Evolutionary conservation across 2,888 invertebrate genomes (phyloP), one percentile per base, ranked within the genome.

Genomic region (Belgica antarctica): DNA sequence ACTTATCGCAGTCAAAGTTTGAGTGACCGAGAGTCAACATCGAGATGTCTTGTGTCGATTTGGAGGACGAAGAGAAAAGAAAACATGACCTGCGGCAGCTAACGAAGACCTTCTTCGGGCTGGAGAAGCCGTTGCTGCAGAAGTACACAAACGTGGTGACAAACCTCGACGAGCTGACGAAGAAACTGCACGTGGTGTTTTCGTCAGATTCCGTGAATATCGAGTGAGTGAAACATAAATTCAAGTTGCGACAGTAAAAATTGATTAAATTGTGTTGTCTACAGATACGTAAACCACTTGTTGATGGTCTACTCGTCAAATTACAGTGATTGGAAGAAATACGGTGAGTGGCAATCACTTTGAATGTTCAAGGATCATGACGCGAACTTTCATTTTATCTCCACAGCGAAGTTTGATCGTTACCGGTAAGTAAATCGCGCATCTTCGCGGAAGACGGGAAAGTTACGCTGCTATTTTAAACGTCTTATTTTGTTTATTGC

Each of bases 241-340:
- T 57, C 2, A 57, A 57, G 19, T 19, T 15, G 17, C 41, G 41
- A 7, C 41, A 41, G 3, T 3, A 10, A 41, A 41, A n/a, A 10
- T 41, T 41, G 2, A 7, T 22, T 12, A 5, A 52, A 52, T 52
- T 52, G 22, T 10, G 24, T 41, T 41, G 41, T 59, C 27, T 59
- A 10, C 22, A 59, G 59, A 25, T 15, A 5, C 12, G 94, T 99
- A 7, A 87, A 89, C 76, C 87, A 88, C 71, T 78, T 96, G 71
- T 89, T 86, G 82, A 76, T 83, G 1, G 81, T 82, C 0, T 99
- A 98, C 82, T 91, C 90, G 77, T 94, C 94, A 46, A 89, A 95
- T 75, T 88, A 89, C 0, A 84, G 84, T 19, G 96, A 99, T 73
- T 99, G 98, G 98, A 88, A 86, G 77, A 92, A 90, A 77, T 99